Conservation (phyloP, 2,113 vertebrate species). For the Festucalex cinctus region DNA sequence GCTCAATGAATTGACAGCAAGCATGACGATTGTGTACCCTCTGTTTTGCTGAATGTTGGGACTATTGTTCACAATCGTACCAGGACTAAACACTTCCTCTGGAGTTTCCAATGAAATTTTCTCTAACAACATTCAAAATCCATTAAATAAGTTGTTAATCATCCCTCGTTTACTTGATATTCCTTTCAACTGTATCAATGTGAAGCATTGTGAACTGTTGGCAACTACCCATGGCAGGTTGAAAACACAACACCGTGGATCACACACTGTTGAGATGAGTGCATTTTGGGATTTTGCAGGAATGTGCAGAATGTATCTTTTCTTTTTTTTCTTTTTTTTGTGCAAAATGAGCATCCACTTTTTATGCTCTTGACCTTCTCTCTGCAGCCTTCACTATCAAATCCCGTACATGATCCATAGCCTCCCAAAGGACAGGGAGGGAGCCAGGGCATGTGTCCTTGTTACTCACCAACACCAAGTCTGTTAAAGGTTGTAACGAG, state of each 20-base stretch:
- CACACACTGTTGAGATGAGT: neutral
- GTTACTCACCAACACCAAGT: slow-evolving; percentile 48
- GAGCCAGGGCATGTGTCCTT: slow-evolving; percentile 63
- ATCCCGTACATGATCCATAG: slow-evolving; percentile 40
- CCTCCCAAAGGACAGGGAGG: slow-evolving; percentile 43
- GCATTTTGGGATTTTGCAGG: neutral
- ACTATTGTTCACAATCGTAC: neutral
- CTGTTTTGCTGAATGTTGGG: no score
- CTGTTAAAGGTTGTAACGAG: slow-evolving; percentile 57
- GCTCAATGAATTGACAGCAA: no score
- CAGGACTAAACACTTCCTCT: slow-evolving; percentile 33
- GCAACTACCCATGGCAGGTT: slow-evolving; percentile 15
- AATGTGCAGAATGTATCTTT: neutral
- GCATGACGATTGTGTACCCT: no score
- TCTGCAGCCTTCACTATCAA: slow-evolving; percentile 25
- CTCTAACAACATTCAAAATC: slow-evolving; percentile 42
- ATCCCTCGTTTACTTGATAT: slow-evolving; percentile 25
- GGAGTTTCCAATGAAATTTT: slow-evolving; percentile 48
- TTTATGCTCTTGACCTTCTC: slow-evolving; percentile 8
- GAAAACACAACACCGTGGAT: slow-evolving; percentile 10
- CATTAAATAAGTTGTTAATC: slow-evolving; percentile 50
- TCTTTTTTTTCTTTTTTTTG: neutral
- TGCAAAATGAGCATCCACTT: neutral
- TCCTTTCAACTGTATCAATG: slow-evolving; percentile 12
- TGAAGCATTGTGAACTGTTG: slow-evolving; percentile 6